Conservation (phyloP, 2,113 vertebrate species). For the Dicaeum eximium region DNA sequence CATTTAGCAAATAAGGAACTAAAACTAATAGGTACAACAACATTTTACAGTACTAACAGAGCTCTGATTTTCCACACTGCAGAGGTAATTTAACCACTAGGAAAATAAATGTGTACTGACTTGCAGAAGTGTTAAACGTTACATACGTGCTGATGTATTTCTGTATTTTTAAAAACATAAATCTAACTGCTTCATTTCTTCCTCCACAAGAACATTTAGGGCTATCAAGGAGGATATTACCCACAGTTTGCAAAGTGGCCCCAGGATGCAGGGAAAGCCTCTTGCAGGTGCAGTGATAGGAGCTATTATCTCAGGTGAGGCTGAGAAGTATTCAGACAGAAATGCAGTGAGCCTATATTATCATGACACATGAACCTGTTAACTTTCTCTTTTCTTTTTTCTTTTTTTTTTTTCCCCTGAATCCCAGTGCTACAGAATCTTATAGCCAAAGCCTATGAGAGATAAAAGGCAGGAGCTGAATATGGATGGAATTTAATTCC, state of each 20-base stretch:
- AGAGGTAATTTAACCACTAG: background rate
- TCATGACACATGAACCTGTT: background rate
- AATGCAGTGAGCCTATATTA: background rate
- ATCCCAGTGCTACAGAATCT: background rate
- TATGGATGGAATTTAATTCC: background rate
- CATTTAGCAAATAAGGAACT: conserved; percentile 14
- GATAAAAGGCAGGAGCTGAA: background rate
- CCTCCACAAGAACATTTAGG: background rate
- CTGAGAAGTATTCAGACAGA: background rate
- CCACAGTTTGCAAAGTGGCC: background rate
- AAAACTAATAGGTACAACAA: background rate
- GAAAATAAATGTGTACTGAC: background rate
- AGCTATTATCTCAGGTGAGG: background rate
- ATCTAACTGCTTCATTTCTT: background rate
- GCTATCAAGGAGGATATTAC: background rate
- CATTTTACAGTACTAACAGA: background rate
- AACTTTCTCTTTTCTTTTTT: background rate
- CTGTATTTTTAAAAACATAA: background rate
- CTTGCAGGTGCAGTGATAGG: background rate
- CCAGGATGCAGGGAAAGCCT: background rate
- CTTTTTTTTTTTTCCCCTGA: background rate
- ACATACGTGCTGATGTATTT: background rate
- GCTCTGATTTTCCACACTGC: background rate
- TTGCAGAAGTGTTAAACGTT: background rate
- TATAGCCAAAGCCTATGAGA: background rate